These are phyloP conservation scores for Carpatolechia fugitivella DNA, from an alignment of 2,888 invertebrate species.

Conservation along the genomic window DNA sequence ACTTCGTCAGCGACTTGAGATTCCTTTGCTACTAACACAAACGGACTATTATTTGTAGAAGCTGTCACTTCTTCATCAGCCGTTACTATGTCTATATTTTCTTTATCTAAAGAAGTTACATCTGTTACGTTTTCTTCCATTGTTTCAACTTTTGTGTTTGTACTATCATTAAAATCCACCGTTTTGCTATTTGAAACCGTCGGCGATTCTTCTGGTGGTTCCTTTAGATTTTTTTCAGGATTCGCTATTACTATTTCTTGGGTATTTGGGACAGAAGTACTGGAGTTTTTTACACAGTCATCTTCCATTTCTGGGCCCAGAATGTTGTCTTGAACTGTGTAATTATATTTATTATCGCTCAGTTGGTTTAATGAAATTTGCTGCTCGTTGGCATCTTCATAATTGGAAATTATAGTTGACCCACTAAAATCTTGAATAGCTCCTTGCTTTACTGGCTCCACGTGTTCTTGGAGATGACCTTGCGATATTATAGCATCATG, in stretches of 20 bases:
- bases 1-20: constrained; percentile 24
- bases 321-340: neutral
- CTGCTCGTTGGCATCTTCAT: neutral
- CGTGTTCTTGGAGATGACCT: too few species aligned
- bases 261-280: too few species aligned
- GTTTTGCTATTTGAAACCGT: neutral
- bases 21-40: constrained; percentile 44
- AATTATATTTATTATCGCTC: neutral
- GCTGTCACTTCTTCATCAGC: constrained; percentile 43
- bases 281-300: neutral
- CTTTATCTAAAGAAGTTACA: neutral
- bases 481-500: too few species aligned
- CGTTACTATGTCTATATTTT: neutral
- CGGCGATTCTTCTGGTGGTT: neutral
- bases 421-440: neutral
- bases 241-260: too few species aligned
- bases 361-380: neutral
- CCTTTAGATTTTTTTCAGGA: neutral
- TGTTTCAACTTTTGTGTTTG: neutral
- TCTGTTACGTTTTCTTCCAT: neutral
- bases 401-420: neutral
- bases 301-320: neutral
- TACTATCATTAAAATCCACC: neutral
- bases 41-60: constrained; percentile 55
- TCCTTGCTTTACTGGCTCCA: neutral